phyloP scores from a whole-genome alignment of 2,797 vertebrate species.

The Takifugu rubripes region DNA sequence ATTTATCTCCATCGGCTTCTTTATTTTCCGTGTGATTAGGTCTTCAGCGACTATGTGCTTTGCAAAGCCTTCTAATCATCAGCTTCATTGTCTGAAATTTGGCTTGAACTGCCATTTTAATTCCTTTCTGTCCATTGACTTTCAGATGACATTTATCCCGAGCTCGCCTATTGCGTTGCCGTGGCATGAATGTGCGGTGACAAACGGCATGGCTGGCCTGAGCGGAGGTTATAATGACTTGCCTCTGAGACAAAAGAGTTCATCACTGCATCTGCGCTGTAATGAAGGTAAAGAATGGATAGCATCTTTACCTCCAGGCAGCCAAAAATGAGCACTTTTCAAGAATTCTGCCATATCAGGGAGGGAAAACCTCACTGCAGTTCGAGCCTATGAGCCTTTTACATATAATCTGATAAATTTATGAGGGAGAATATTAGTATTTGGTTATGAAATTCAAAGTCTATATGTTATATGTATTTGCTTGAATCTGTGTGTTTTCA shows the following conservation, averaged over 20 bases:
- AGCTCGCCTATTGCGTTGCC: slow-evolving; percentile 39
- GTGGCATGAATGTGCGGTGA: slow-evolving; percentile 47
- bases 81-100: slow-evolving; percentile 42
- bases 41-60: slow-evolving; percentile 39
- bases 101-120: slow-evolving; percentile 58
- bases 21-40: slow-evolving; percentile 49
- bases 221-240: slow-evolving; percentile 75
- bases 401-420: too few relatives aligned
- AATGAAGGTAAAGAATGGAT: slow-evolving; percentile 75
- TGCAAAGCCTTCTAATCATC: slow-evolving; percentile 53
- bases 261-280: slow-evolving; percentile 67
- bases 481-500: too few relatives aligned
- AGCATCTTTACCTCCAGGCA: slow-evolving; percentile 63
- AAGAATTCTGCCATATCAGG: slow-evolving; percentile 35
- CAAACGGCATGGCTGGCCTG: slow-evolving; percentile 54
- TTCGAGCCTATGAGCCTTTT: too few relatives aligned
- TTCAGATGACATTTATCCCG: slow-evolving; percentile 63
- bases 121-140: slow-evolving; percentile 61
- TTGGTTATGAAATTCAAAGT: too few relatives aligned
- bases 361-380: too few relatives aligned
- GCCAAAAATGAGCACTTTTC: slow-evolving; percentile 65
- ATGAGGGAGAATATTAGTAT: too few relatives aligned
- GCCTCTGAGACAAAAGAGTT: slow-evolving; percentile 72
- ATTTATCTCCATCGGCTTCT: slow-evolving; percentile 45
- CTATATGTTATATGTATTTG: too few relatives aligned